Base-by-base conservation (phyloP, 2,113 vertebrate genomes). In the Steatornis caripensis region DNA sequence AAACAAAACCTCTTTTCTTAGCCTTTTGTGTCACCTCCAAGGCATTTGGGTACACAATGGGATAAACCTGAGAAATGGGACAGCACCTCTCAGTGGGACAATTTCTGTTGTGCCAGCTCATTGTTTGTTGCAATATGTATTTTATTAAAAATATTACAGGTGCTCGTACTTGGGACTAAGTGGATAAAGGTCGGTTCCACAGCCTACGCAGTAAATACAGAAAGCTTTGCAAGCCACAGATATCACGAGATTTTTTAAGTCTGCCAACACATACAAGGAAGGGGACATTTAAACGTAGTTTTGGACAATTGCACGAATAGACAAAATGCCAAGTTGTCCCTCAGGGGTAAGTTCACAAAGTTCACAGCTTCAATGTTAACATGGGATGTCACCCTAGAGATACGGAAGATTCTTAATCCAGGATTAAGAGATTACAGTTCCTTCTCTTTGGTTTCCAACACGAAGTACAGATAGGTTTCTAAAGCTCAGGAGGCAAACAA, bases 381-480 rank as follows among this genome's bases (percentile, higher is more conserved):
- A 21, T 6, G 43, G 46, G 85, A 68, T 78, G 37, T 85, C 75
- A 87, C 54, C 75, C 71, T 49, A 43, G 81, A 94, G 77, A 87
- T 71, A 88, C 5, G 16, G 54, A 64, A 71, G 39, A 43, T 75
- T 34, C 12, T 88, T 93, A 95, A 97, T 93, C 91, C 71, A 30
- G 90, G 85, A 93, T 94, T 94, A 94, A 95, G 71, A 87, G 71
- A 94, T 93, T 93, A 87, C 49, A 84, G 37, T 11, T 71, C 23
- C 46, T 54, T 88, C 68, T 91, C 46, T 70, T 24, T 26, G 60
- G 60, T 84, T 92, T 43, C 86, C 49, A 86, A 12, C 17, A 18
- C 32, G 62, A 30, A 64, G 68, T 12, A 66, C 64, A 84, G 68
- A 43, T 43, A 69, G 23, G 49, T 78, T 93, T 90, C 75, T 69